phyloP scores from a whole-genome alignment of 1,140 invertebrate genomes.

The Halictus rubicundus region DNA sequence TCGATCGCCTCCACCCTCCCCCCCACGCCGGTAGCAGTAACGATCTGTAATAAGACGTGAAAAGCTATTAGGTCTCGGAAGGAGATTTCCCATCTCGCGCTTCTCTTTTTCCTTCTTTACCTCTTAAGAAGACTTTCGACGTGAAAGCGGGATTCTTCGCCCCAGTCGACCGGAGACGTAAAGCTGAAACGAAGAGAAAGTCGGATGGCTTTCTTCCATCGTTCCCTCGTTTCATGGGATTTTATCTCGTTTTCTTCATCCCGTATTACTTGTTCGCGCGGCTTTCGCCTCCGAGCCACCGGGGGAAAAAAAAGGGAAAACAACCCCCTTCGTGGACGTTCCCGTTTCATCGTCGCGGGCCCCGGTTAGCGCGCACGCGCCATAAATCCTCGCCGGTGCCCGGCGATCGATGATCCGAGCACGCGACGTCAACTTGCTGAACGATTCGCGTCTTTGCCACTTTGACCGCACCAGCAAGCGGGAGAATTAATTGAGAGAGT shows the following conservation, averaged over 20 bases:
- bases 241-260: slow-evolving; percentile 52
- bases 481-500: too few species aligned
- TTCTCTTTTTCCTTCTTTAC: slow-evolving; percentile 24
- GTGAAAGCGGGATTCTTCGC: slow-evolving; percentile 50
- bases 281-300: neutral
- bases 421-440: neutral
- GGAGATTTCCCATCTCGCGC: slow-evolving; percentile 37
- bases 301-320: neutral
- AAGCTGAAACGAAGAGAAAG: slow-evolving; percentile 37
- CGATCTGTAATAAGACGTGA: slow-evolving; percentile 66
- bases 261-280: slow-evolving; percentile 41
- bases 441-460: neutral
- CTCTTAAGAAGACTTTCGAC: slow-evolving; percentile 43
- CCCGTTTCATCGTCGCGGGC: neutral
- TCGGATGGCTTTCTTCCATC: slow-evolving; percentile 49
- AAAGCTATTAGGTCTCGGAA: slow-evolving; percentile 62
- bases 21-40: slow-evolving; percentile 22
- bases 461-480: too few species aligned
- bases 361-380: neutral
- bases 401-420: neutral
- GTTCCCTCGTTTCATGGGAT: slow-evolving; percentile 36
- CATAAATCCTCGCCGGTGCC: neutral
- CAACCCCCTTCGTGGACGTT: neutral
- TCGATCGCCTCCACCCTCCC: neutral
- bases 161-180: slow-evolving; percentile 39